Evolutionary conservation across 2,888 invertebrate genomes (phyloP).

Genomic region (Clistopyga incitator): DNA sequence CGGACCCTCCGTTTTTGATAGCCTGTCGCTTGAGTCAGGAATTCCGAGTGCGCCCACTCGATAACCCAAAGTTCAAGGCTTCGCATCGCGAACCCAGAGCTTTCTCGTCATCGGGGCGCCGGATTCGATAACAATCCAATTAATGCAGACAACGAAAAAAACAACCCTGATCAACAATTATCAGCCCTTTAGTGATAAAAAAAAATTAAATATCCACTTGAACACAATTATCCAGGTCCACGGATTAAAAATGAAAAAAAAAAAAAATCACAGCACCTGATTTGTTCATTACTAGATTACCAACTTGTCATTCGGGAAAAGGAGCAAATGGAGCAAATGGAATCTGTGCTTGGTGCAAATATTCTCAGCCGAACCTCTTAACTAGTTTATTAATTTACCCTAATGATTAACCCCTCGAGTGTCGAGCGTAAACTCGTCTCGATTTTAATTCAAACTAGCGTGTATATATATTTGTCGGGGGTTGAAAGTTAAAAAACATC

Average conservation of each 20-base stretch:
- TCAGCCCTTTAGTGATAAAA: no score
- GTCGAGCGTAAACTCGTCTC: no score
- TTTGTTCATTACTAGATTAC: no score
- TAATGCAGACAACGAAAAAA: background rate
- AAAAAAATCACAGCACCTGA: no score
- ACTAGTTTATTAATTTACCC: background rate
- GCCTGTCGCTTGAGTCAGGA: conserved; percentile 5
- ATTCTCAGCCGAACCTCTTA: background rate
- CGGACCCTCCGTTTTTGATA: conserved; percentile 13
- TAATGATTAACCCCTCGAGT: background rate
- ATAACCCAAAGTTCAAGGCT: conserved; percentile 72
- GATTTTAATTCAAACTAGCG: background rate
- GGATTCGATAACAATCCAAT: conserved; percentile 12
- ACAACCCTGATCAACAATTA: no score
- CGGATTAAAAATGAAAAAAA: no score
- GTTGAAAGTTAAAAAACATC: background rate
- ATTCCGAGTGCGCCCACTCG: conserved; percentile 53
- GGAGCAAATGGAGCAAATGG: background rate
- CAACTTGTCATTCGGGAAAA: background rate
- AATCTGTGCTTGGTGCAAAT: background rate
- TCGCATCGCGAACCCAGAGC: conserved; percentile 59
- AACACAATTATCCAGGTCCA: no score
- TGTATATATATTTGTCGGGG: background rate
- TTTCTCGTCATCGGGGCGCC: conserved; percentile 59
- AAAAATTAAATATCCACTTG: no score